phyloP scores from a whole-genome alignment of 2,797 vertebrate species.

The Enteromius trimaculatus region DNA sequence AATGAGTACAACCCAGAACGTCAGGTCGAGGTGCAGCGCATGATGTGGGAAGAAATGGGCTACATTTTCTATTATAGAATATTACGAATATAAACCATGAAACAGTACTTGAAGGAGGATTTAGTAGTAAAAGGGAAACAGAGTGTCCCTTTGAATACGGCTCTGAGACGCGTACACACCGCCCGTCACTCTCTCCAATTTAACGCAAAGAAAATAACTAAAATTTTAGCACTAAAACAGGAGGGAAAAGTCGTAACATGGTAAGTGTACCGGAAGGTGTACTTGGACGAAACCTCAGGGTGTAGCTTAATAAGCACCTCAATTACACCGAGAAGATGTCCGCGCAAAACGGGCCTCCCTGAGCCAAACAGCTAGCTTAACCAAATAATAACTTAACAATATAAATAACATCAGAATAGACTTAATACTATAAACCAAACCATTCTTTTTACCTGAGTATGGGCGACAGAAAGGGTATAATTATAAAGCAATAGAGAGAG shows the following conservation, averaged over 20 bases:
- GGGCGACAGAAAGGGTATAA: slow-evolving; percentile 62
- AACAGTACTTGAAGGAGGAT: slow-evolving; percentile 51
- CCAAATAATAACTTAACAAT: accelerated
- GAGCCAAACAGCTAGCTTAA: slow-evolving; percentile 56
- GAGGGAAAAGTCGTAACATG: slow-evolving; percentile 73
- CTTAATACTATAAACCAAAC: slow-evolving; percentile 35
- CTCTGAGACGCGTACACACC: slow-evolving; percentile 67
- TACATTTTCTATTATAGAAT: slow-evolving; percentile 60
- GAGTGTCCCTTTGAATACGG: slow-evolving; percentile 63
- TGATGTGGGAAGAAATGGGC: slow-evolving; percentile 66
- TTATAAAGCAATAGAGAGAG: slow-evolving; percentile 55
- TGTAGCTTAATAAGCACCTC: slow-evolving; percentile 66
- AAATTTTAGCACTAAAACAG: background rate
- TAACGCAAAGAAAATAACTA: background rate
- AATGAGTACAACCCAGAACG: slow-evolving; percentile 38
- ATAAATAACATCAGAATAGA: background rate
- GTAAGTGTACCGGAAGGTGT: slow-evolving; percentile 70
- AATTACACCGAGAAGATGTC: slow-evolving; percentile 60
- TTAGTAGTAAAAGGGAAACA: slow-evolving; percentile 71
- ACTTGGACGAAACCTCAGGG: slow-evolving; percentile 67
- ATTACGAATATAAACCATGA: background rate
- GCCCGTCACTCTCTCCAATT: slow-evolving; percentile 66
- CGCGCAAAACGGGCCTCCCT: slow-evolving; percentile 61
- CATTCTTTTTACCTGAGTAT: slow-evolving; percentile 64
- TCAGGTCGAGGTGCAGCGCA: slow-evolving; percentile 72